These are phyloP conservation scores for Aphelocoma californica DNA, from an alignment of 2,797 vertebrate species.

Conservation along the genomic window DNA sequence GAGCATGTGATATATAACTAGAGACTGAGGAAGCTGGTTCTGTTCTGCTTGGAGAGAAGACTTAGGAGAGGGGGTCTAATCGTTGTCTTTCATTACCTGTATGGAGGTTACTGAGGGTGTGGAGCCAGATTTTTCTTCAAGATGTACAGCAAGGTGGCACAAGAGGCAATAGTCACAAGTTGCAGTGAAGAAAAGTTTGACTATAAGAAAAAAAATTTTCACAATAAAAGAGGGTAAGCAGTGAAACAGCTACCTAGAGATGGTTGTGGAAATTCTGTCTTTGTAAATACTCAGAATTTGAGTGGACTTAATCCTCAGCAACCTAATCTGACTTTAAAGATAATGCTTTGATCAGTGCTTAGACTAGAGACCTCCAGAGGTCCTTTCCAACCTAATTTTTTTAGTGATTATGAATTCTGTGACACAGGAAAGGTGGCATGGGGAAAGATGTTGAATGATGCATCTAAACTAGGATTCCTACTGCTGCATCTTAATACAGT, in stretches of 20 bases:
- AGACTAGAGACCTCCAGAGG: background rate
- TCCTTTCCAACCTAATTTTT: background rate
- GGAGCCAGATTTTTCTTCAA: background rate
- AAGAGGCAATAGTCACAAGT: background rate
- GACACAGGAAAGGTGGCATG: background rate
- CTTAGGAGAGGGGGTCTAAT: background rate
- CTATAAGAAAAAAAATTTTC: background rate
- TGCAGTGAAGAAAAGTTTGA: background rate
- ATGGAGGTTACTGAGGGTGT: accelerated
- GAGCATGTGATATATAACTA: background rate
- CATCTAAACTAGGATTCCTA: background rate
- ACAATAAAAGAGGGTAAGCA: background rate
- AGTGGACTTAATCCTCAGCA: background rate
- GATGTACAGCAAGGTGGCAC: background rate
- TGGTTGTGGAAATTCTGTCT: background rate
- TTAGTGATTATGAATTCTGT: background rate
- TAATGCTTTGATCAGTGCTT: background rate
- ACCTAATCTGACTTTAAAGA: background rate
- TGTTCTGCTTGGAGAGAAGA: background rate
- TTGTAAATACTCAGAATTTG: background rate
- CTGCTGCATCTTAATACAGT: background rate
- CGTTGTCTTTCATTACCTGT: background rate
- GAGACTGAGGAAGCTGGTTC: background rate
- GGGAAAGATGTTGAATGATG: background rate
- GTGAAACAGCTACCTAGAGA: background rate